Evolutionary conservation across 2,888 invertebrate genomes (phyloP), one percentile per base, ranked within the genome.

Genomic region (Andrena flavipes): DNA sequence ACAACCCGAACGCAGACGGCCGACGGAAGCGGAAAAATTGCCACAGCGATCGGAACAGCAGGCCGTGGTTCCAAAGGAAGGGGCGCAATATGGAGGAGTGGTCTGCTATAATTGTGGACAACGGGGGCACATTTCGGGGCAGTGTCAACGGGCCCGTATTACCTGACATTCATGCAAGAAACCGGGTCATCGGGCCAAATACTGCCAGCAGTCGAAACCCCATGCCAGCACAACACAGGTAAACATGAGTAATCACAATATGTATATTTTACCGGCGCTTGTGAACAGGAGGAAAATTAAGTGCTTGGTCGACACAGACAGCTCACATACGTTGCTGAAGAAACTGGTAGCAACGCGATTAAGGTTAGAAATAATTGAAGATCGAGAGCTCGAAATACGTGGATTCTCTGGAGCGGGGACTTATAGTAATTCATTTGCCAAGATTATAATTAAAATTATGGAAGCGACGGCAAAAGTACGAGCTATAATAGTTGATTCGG

Each of bases 241-340:
- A 29, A 62, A 62, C 13, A 5, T 2, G 0, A 7, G 51, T 7
- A 51, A 51, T 0, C 26, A 0, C 5, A 72, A 54, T 35, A 33
- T 33, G 33, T 30, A 30, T 30, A 30, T n/a, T 1, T 7, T 64
- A 26, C 35, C 48, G 10, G 64, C 64, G 0, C 1, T 2, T 2
- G 16, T 64, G 3, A 73, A 73, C 8, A 16, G 29, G 2, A 3
- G 13, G 1, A 64, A 26, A 7, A 13, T 73, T 0, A 29, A 3
- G 0, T 63, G 33, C 10, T 23, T 54, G 1, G 20, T 73, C 16
- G 72, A 51, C 10, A 51, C 72, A 0, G 72, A 63, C 2, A 72
- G 72, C 2, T 16, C 62, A 26, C 8, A 13, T 1, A 73, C 54
- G 30, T n/a, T 73, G 2, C 26, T 73, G 0, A 54, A 35, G 30